Conservation (phyloP, 2,888 invertebrate species). For the Aphidius colemani region DNA sequence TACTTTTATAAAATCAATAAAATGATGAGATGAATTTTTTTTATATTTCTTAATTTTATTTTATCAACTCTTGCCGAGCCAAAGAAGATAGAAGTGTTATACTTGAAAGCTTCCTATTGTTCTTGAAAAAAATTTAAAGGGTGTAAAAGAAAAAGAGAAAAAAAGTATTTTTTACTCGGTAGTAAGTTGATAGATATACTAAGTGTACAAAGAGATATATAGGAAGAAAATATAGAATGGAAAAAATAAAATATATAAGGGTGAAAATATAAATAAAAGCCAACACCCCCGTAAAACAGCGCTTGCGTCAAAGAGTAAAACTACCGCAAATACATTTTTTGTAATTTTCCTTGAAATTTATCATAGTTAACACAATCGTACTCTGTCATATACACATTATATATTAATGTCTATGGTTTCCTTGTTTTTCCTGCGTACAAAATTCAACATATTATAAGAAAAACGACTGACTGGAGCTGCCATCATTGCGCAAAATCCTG, state of each 20-base stretch:
- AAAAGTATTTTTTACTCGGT: not conserved
- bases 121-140: too few relatives aligned
- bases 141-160: not conserved
- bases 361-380: constrained; percentile 30
- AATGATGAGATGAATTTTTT: too few relatives aligned
- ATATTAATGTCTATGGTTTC: constrained; percentile 16
- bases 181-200: not conserved
- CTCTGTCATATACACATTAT: constrained; percentile 33
- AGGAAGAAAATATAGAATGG: not conserved
- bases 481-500: constrained; percentile 46
- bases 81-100: not conserved
- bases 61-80: too few relatives aligned
- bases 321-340: constrained; percentile 12
- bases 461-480: constrained; percentile 47
- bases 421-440: too few relatives aligned
- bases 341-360: not conserved
- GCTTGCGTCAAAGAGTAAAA: constrained; percentile 14
- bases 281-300: constrained; percentile 17
- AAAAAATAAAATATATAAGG: constrained; percentile 6
- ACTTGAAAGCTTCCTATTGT: too few relatives aligned
- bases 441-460: too few relatives aligned
- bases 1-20: too few relatives aligned
- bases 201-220: not conserved
- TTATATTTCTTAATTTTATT: too few relatives aligned
- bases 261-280: constrained; percentile 23